Evolutionary conservation across 2,888 invertebrate genomes (phyloP).

Genomic region (Oscheius myriophilus): DNA sequence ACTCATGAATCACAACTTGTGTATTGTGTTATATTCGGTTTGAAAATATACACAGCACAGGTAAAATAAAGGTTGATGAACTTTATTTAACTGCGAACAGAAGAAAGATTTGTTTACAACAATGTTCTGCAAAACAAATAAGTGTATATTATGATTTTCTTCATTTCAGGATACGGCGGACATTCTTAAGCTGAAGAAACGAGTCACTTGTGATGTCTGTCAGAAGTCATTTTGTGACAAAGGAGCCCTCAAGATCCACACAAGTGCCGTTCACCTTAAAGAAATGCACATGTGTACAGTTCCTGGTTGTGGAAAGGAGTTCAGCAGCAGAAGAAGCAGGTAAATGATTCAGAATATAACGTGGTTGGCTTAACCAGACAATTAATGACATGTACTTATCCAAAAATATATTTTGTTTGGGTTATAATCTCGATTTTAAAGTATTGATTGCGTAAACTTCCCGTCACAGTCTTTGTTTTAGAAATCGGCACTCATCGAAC

Average conservation of each 20-base stretch:
- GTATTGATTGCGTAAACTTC: neutral
- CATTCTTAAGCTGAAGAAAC: slow-evolving; percentile 48
- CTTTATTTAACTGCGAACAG: no score
- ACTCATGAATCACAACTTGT: no score
- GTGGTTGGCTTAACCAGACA: neutral
- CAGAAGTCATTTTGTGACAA: slow-evolving; percentile 33
- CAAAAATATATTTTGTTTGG: neutral
- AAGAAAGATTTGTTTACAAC: no score
- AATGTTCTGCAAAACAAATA: no score
- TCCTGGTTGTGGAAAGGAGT: slow-evolving; percentile 63
- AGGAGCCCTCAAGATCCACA: slow-evolving; percentile 97
- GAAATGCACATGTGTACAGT: slow-evolving; percentile 99
- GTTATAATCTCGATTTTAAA: neutral
- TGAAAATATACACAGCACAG: no score
- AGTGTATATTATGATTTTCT: no score
- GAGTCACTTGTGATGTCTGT: slow-evolving; percentile 80
- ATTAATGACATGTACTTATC: neutral
- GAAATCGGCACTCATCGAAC: slow-evolving; percentile 69
- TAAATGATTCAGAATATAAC: slow-evolving; percentile 23
- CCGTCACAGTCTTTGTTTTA: slow-evolving; percentile 19
- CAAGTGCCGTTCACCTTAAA: slow-evolving; percentile 95
- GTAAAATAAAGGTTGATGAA: no score
- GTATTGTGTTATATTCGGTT: no score
- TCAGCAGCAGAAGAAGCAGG: slow-evolving; percentile 60
- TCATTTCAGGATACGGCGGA: slow-evolving; percentile 5